These are phyloP conservation scores for Drosophila saltans DNA, from an alignment of 1,140 invertebrate species.

Conservation along the genomic window DNA sequence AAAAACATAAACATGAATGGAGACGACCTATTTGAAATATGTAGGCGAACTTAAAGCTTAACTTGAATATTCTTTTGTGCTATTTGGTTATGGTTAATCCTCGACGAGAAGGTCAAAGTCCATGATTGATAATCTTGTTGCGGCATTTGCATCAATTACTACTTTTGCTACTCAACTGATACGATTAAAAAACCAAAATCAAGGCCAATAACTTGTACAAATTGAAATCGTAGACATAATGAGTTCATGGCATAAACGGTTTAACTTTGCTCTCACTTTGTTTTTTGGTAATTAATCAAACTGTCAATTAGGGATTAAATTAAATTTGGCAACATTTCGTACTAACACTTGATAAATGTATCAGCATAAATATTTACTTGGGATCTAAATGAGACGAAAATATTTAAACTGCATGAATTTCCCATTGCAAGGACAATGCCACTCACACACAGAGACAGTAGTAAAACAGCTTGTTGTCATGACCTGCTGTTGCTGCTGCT, in stretches of 20 bases:
- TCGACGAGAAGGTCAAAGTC: neutral
- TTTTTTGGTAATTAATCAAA: neutral
- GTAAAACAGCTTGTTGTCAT: neutral
- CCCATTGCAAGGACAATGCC: neutral
- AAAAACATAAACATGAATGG: neutral
- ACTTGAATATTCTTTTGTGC: too few species aligned
- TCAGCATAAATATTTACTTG: conserved; percentile 8
- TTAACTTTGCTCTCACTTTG: neutral
- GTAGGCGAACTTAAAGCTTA: too few species aligned
- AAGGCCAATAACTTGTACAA: too few species aligned
- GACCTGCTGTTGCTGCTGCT: neutral
- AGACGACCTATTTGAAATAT: too few species aligned
- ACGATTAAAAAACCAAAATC: too few species aligned
- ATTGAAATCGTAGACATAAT: too few species aligned
- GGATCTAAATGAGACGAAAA: neutral
- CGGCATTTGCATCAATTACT: too few species aligned
- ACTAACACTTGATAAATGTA: neutral
- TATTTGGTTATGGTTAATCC: neutral
- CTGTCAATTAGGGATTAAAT: too few species aligned
- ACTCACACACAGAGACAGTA: neutral
- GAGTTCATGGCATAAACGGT: too few species aligned
- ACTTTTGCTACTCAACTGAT: too few species aligned
- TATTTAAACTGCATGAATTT: conserved; percentile 1
- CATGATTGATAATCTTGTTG: too few species aligned
- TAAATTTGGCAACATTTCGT: neutral